These are phyloP conservation scores for Melinaea menophilus DNA, from an alignment of 2,888 invertebrate species.

Conservation along the genomic window DNA sequence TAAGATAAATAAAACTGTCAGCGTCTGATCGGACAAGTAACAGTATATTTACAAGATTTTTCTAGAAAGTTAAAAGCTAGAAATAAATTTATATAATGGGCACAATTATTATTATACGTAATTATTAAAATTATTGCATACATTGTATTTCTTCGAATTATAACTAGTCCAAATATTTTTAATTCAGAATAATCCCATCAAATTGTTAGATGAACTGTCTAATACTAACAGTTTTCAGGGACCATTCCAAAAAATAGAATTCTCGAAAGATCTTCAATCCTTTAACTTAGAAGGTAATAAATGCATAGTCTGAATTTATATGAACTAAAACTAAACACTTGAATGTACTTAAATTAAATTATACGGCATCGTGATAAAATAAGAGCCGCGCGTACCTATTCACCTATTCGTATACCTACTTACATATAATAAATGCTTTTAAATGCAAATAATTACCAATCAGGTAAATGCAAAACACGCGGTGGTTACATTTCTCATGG, in stretches of 20 bases:
- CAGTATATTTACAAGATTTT: conserved; percentile 61
- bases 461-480: conserved; percentile 67
- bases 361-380: conserved; percentile 25
- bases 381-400: conserved; percentile 31
- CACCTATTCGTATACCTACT: conserved; percentile 36
- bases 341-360: conserved; percentile 38
- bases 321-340: conserved; percentile 23
- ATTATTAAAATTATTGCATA: conserved; percentile 22
- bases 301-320: conserved; percentile 54
- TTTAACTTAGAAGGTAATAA: conserved; percentile 48
- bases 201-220: conserved; percentile 33
- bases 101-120: conserved; percentile 27
- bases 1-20: conserved; percentile 44
- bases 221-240: conserved; percentile 49
- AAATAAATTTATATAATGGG: conserved; percentile 23
- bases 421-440: conserved; percentile 60
- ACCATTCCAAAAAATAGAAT: conserved; percentile 62
- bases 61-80: conserved; percentile 15
- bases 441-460: conserved; percentile 69
- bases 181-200: conserved; percentile 71
- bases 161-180: conserved; percentile 32
- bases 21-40: conserved; percentile 42
- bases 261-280: conserved; percentile 26
- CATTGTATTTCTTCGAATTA: conserved; percentile 24
- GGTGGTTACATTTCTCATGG: conserved; percentile 55